Conservation (phyloP, 1,140 invertebrate species). For the Drosophila navojoa region DNA sequence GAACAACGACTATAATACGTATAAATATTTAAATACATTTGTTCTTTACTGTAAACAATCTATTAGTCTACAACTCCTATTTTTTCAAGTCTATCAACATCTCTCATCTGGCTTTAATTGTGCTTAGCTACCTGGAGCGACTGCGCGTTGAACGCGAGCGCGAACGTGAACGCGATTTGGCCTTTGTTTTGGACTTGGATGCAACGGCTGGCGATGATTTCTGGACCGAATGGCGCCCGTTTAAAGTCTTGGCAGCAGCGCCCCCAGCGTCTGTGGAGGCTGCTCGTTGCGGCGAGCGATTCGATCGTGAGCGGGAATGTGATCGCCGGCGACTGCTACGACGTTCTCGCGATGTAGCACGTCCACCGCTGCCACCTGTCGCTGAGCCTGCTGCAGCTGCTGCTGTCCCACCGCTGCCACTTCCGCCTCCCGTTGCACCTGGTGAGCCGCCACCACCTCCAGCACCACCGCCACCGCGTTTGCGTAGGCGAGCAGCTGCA, state of each 20-base stretch:
- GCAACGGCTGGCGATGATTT: slow-evolving; percentile 45
- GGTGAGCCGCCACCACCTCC: slow-evolving; percentile 2
- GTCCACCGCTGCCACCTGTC: slow-evolving; percentile 5
- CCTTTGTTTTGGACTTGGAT: slow-evolving; percentile 48
- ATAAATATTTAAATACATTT: too few species aligned
- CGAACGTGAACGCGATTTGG: slow-evolving; percentile 65
- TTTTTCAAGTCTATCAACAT: neutral
- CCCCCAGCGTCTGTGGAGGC: slow-evolving; percentile 69
- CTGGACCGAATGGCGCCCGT: slow-evolving; percentile 63
- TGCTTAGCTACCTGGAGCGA: slow-evolving; percentile 53
- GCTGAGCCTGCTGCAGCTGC: slow-evolving; percentile 13
- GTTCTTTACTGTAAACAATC: too few species aligned
- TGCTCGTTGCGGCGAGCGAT: slow-evolving; percentile 58
- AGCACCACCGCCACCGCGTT: slow-evolving; percentile 54
- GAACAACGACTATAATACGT: too few species aligned
- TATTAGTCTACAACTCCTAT: too few species aligned
- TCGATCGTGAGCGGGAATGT: slow-evolving; percentile 61
- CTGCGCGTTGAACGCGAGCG: slow-evolving; percentile 61
- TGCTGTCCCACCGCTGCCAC: neutral
- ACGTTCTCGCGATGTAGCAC: slow-evolving; percentile 50
- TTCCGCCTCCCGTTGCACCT: neutral
- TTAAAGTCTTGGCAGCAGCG: slow-evolving; percentile 79
- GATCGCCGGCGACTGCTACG: slow-evolving; percentile 51
- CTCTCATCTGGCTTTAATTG: neutral
- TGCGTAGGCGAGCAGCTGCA: slow-evolving; percentile 69